These are phyloP conservation scores for Pelochelys cantorii DNA, from an alignment of 2,797 vertebrate species.

Conservation along the genomic window DNA sequence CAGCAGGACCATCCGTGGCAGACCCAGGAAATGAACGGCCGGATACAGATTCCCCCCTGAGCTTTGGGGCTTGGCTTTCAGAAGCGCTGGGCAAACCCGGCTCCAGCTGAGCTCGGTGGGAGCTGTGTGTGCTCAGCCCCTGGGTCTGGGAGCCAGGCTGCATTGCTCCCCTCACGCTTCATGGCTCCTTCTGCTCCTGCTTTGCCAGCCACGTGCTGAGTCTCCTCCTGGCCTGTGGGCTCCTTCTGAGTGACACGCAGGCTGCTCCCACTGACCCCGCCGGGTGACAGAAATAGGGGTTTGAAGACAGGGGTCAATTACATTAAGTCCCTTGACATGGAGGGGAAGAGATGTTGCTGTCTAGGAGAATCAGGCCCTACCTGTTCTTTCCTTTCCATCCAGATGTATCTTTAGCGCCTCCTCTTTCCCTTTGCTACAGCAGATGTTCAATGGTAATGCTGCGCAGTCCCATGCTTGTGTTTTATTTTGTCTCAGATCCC, in stretches of 20 bases:
- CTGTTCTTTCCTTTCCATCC: too few species aligned
- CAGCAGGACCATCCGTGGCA: neutral
- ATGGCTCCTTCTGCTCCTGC: neutral
- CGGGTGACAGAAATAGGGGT: too few species aligned
- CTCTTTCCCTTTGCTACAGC: too few species aligned
- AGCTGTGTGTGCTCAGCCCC: neutral
- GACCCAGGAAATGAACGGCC: neutral
- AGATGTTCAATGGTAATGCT: too few species aligned
- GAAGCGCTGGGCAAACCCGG: neutral
- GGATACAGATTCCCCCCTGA: neutral
- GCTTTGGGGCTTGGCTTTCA: neutral
- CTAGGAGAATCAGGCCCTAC: too few species aligned
- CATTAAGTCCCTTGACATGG: too few species aligned
- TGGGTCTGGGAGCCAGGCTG: neutral
- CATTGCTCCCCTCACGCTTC: neutral
- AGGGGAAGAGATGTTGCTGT: too few species aligned
- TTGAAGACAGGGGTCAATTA: too few species aligned
- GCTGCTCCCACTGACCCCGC: neutral
- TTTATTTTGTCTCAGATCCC: too few species aligned
- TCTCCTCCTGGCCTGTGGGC: neutral
- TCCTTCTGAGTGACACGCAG: too few species aligned
- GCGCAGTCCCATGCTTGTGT: too few species aligned
- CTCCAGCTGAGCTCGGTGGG: neutral
- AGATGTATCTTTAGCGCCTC: too few species aligned
- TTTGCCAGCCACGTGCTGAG: neutral